These are phyloP conservation scores for Salvelinus alpinus DNA, from an alignment of 2,113 vertebrate species.

Conservation along the genomic window DNA sequence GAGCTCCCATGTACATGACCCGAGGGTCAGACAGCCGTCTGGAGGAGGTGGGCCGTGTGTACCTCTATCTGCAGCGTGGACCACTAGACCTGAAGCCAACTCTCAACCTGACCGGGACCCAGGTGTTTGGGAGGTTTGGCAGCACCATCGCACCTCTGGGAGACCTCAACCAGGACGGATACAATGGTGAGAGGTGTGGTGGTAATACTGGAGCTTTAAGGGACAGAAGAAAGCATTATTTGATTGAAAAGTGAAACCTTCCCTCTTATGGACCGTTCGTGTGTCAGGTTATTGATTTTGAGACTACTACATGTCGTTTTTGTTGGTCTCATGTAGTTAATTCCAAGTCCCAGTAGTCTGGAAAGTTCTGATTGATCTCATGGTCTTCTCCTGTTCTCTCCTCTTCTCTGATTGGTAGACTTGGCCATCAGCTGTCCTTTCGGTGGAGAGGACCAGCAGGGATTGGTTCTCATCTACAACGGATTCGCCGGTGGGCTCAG, in stretches of 20 bases:
- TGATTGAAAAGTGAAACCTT: neutral
- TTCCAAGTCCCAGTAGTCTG: neutral
- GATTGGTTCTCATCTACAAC: constrained; percentile 84
- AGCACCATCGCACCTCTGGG: constrained; percentile 84
- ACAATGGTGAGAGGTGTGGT: constrained; percentile 77
- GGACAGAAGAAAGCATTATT: neutral
- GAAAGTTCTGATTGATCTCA: neutral
- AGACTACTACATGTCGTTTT: too few relatives aligned
- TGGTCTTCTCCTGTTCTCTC: neutral
- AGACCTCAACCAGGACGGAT: constrained; percentile 90
- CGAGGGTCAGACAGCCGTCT: constrained; percentile 78
- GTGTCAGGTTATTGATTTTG: too few relatives aligned
- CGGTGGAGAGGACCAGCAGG: constrained; percentile 80
- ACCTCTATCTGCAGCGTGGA: constrained; percentile 80
- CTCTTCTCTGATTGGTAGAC: constrained; percentile 60
- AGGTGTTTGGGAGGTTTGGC: constrained; percentile 84
- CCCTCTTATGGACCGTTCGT: constrained; percentile 68
- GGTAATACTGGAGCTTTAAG: neutral
- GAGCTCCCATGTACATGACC: constrained; percentile 88
- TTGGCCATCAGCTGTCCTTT: constrained; percentile 85
- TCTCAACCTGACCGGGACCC: constrained; percentile 77
- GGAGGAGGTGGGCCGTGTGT: constrained; percentile 88
- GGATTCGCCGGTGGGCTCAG: constrained; percentile 71
- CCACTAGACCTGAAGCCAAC: constrained; percentile 68
- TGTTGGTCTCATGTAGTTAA: neutral